Conservation (phyloP, 2,113 vertebrate genomes). For the Myxocyprinus asiaticus region DNA sequence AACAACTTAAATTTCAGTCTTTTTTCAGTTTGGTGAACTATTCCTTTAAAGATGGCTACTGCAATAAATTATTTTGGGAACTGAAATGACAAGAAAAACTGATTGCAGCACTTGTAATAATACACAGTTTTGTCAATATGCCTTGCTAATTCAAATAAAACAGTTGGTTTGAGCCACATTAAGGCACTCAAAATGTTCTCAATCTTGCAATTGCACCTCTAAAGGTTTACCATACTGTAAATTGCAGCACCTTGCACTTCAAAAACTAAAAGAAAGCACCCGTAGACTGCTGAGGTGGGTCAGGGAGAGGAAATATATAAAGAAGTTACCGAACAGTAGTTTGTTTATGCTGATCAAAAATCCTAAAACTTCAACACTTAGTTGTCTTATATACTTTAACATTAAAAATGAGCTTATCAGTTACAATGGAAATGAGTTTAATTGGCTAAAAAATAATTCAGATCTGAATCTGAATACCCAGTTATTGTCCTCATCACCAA, state of each 20-base stretch:
- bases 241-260: slow-evolving; percentile 39
- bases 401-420: slow-evolving; percentile 2
- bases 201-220: slow-evolving; percentile 2
- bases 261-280: slow-evolving; percentile 47
- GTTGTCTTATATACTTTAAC: slow-evolving; percentile 15
- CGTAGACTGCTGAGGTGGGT: slow-evolving; percentile 40
- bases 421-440: background rate
- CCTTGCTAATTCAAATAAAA: background rate
- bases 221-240: slow-evolving; percentile 11
- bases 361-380: slow-evolving; percentile 22
- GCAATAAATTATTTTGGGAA: background rate
- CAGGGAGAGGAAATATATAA: slow-evolving; percentile 38
- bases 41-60: background rate
- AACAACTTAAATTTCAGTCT: too few relatives aligned
- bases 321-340: slow-evolving; percentile 3
- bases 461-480: slow-evolving; percentile 11
- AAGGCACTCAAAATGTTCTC: slow-evolving; percentile 46
- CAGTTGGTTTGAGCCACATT: slow-evolving; percentile 44
- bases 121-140: too few relatives aligned
- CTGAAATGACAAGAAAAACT: background rate
- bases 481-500: background rate
- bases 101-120: too few relatives aligned
- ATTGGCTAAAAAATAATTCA: background rate
- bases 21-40: background rate
- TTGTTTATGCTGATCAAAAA: slow-evolving; percentile 33